A percentile compares a stretch with the other conserved stretches of the same genome.
Conservation (phyloP, 2,888 invertebrate genomes). For the Eulithis prunata region DNA sequence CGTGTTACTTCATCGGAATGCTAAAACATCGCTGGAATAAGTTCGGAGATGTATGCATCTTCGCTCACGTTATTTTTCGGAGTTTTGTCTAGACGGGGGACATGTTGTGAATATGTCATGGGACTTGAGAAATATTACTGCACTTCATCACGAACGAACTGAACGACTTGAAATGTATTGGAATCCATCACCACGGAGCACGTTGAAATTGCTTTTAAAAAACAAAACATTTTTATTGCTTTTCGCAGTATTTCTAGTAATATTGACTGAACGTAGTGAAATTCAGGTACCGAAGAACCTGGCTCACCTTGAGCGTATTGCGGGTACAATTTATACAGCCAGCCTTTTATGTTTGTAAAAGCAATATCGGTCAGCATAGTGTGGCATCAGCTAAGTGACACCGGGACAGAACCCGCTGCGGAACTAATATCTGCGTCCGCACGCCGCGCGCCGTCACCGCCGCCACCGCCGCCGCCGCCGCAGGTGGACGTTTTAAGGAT, state of each 20-base stretch:
- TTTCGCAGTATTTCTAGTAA: background rate
- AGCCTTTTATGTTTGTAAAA: constrained; percentile 11
- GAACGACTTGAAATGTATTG: background rate
- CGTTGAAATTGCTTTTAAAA: constrained; percentile 1
- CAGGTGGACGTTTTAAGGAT: constrained; percentile 18
- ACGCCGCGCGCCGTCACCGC: background rate
- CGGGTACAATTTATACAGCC: constrained; percentile 15
- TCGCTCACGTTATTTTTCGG: constrained; percentile 12
- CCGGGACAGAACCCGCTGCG: constrained; percentile 17
- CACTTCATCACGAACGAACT: background rate
- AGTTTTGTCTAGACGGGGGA: constrained; percentile 17
- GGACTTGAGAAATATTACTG: constrained; percentile 1
- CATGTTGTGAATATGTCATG: constrained; percentile 14
- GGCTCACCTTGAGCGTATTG: background rate
- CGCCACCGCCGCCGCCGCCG: background rate
- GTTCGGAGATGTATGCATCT: constrained; percentile 24
- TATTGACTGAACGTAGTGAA: background rate
- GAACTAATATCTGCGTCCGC: constrained; percentile 24
- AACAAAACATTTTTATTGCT: background rate
- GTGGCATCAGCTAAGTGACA: constrained; percentile 30
- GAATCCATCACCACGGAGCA: background rate
- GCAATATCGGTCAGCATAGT: constrained; percentile 29
- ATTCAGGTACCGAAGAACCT: background rate
- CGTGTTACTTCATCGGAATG: constrained; percentile 55
- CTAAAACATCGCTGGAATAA: constrained; percentile 45